Conservation (phyloP, 2,113 vertebrate genomes). For the Pelmatolapia mariae region DNA sequence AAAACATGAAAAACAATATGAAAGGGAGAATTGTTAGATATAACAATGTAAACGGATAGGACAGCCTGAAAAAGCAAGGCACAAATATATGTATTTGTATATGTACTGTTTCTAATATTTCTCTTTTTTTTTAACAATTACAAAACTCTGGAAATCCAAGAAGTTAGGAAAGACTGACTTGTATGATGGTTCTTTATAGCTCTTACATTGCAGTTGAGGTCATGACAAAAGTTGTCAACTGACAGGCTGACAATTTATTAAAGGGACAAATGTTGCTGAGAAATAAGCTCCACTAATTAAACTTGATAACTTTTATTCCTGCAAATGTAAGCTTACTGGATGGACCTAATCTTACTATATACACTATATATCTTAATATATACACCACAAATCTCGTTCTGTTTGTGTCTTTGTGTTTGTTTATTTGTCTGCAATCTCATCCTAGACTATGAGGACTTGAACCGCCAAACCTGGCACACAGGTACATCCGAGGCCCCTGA, state of each 20-base stretch:
- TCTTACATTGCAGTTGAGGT: background rate
- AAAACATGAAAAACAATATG: background rate
- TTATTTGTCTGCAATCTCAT: background rate
- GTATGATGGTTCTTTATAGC: background rate
- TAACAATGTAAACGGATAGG: background rate
- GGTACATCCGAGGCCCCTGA: background rate
- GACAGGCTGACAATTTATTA: background rate
- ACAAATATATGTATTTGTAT: background rate
- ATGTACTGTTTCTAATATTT: background rate
- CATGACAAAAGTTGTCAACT: background rate
- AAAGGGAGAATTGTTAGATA: background rate
- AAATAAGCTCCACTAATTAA: background rate
- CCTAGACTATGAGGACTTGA: background rate
- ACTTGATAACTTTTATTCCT: background rate
- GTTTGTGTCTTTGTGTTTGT: background rate
- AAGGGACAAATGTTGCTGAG: background rate
- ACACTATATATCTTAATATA: background rate
- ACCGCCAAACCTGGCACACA: background rate
- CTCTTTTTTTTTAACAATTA: background rate
- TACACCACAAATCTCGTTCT: background rate
- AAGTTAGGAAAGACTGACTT: background rate
- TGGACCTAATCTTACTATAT: background rate
- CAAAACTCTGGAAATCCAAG: background rate
- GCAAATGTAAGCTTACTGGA: background rate
- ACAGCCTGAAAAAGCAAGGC: background rate